Conservation (phyloP, 2,888 invertebrate genomes). For the Protonemura montana region DNA sequence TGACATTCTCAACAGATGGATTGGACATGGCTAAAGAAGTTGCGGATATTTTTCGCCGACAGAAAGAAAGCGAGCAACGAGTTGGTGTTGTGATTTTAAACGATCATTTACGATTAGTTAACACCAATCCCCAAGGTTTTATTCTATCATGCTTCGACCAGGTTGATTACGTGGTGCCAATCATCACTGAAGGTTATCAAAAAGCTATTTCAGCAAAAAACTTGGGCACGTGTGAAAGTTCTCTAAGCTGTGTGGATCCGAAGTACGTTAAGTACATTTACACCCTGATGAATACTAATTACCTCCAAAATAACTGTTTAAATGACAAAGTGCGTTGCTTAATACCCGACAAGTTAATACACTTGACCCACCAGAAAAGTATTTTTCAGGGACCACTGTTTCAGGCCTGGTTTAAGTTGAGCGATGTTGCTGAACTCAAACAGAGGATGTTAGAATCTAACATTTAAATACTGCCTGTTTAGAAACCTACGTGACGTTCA, state of each 20-base stretch:
- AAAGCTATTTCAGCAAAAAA: not conserved
- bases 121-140: slow-evolving; percentile 41
- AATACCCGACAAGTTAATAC: slow-evolving; percentile 43
- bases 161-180: slow-evolving; percentile 47
- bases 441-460: slow-evolving; percentile 35
- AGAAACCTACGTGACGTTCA: too few relatives aligned
- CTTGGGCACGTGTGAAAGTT: not conserved
- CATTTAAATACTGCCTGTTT: not conserved
- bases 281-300: slow-evolving; percentile 44
- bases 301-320: slow-evolving; percentile 43
- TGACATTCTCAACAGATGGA: slow-evolving; percentile 47
- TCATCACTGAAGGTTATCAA: slow-evolving; percentile 47
- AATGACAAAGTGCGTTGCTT: slow-evolving; percentile 47
- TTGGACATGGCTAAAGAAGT: slow-evolving; percentile 38
- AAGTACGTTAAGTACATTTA: slow-evolving; percentile 46
- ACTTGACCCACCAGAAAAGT: slow-evolving; percentile 33
- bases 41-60: slow-evolving; percentile 36
- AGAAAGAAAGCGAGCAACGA: slow-evolving; percentile 19
- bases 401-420: slow-evolving; percentile 42
- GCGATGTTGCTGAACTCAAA: slow-evolving; percentile 38
- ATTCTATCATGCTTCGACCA: slow-evolving; percentile 42
- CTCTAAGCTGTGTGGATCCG: slow-evolving; percentile 36
- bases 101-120: slow-evolving; percentile 43
- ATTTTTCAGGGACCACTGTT: slow-evolving; percentile 42
- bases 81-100: slow-evolving; percentile 47